Evolutionary conservation across 2,888 invertebrate species (phyloP).

Genomic region (Leucania comma): DNA sequence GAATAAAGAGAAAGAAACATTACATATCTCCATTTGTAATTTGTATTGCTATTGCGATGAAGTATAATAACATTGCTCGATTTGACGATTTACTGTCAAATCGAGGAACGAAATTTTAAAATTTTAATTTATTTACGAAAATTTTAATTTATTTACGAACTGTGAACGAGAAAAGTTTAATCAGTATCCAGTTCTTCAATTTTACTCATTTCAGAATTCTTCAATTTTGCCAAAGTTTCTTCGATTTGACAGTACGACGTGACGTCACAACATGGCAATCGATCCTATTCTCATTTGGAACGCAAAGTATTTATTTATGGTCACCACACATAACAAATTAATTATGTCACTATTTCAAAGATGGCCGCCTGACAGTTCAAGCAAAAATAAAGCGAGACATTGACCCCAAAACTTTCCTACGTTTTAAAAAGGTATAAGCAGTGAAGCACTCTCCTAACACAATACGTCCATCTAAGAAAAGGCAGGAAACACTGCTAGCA

Average conservation of each 20-base stretch:
- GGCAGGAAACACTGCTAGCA: constrained; percentile 68
- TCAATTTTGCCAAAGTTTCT: too few relatives aligned
- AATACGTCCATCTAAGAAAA: constrained; percentile 58
- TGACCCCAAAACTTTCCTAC: constrained; percentile 25
- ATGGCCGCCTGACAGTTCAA: constrained; percentile 15
- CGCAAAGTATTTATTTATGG: neutral
- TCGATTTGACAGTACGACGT: too few relatives aligned
- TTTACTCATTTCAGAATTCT: too few relatives aligned
- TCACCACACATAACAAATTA: too few relatives aligned
- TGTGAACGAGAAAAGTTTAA: too few relatives aligned
- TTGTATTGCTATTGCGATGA: neutral
- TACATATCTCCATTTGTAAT: neutral
- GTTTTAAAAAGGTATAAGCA: constrained; percentile 13
- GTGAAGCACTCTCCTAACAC: constrained; percentile 18
- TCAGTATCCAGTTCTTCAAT: too few relatives aligned
- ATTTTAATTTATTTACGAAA: too few relatives aligned
- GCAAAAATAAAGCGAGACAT: neutral
- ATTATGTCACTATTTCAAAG: neutral
- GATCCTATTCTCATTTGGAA: too few relatives aligned
- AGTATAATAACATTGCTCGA: neutral
- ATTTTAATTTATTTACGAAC: too few relatives aligned
- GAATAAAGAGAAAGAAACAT: neutral
- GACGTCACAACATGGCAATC: too few relatives aligned
- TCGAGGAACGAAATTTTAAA: too few relatives aligned
- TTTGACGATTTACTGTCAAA: too few relatives aligned